Conservation (phyloP, 2,888 invertebrate species). For the Nemurella pictetii region DNA sequence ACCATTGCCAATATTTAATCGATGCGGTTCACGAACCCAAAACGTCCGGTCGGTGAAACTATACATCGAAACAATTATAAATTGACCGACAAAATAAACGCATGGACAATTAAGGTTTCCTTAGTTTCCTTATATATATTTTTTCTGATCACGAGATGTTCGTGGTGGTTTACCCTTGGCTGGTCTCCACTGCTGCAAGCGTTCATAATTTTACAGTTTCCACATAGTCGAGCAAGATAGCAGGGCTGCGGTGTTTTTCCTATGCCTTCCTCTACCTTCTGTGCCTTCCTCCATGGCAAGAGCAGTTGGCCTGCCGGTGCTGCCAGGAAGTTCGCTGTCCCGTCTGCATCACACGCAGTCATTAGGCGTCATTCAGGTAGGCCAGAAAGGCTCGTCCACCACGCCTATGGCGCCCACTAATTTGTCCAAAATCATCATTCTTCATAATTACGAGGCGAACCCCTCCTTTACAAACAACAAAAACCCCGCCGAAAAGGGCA, state of each 20-base stretch:
- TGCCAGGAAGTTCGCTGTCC: slow-evolving; percentile 1
- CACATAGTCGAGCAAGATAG: not conserved
- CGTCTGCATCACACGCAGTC: not conserved
- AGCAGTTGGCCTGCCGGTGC: not conserved
- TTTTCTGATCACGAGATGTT: not conserved
- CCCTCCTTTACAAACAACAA: slow-evolving; percentile 20
- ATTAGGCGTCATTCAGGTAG: slow-evolving; percentile 11
- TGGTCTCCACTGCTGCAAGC: not conserved
- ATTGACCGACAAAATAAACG: not conserved
- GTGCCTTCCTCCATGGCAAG: not conserved
- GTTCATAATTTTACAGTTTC: not conserved
- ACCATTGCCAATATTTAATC: not conserved
- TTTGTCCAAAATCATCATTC: slow-evolving; percentile 32
- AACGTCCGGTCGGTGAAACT: not conserved
- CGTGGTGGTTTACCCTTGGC: not conserved
- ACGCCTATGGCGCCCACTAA: slow-evolving; percentile 31
- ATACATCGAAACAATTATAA: not conserved
- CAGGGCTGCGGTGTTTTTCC: too few species aligned
- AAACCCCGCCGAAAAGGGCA: slow-evolving; percentile 12
- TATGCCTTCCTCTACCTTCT: not conserved
- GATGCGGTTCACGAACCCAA: not conserved
- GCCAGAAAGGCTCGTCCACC: not conserved
- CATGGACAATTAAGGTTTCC: not conserved
- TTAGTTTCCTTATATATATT: not conserved
- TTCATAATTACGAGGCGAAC: slow-evolving; percentile 16